Evolutionary conservation across 2,797 vertebrate genomes (phyloP).

Genomic region (Rhinella marina): DNA sequence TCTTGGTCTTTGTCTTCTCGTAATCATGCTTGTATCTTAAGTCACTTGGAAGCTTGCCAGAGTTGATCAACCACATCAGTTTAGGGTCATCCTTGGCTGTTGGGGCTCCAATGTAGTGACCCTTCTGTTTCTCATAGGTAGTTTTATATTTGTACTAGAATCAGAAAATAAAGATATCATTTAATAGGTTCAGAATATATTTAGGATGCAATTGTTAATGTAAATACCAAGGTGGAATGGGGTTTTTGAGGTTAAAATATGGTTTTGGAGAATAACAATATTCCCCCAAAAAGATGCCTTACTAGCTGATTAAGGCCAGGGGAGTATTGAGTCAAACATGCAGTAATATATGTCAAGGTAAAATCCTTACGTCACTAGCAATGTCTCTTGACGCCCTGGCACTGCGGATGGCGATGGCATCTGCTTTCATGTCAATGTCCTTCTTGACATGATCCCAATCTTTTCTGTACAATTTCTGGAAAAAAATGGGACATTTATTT

Average conservation of each 20-base stretch:
- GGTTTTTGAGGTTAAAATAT: too few relatives aligned
- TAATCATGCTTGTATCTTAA: constrained; percentile 76
- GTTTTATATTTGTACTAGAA: constrained; percentile 75
- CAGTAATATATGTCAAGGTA: background rate
- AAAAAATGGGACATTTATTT: background rate
- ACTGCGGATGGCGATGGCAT: constrained; percentile 85
- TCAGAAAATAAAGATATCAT: constrained; percentile 5
- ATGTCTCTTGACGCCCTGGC: constrained; percentile 91
- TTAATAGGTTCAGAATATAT: background rate
- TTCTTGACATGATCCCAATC: constrained; percentile 88
- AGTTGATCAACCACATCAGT: constrained; percentile 70
- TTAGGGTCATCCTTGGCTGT: constrained; percentile 74
- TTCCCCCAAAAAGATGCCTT: background rate
- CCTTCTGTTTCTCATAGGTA: constrained; percentile 72
- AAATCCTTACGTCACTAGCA: constrained; percentile 85
- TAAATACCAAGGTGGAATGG: too few relatives aligned
- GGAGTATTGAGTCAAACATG: background rate
- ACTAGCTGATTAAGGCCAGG: background rate
- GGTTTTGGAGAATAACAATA: too few relatives aligned
- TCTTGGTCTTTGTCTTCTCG: constrained; percentile 76
- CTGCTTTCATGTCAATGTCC: constrained; percentile 85
- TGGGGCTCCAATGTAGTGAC: constrained; percentile 74
- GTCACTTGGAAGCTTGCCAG: constrained; percentile 76
- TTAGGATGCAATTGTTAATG: too few relatives aligned
- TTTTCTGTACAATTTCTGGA: constrained; percentile 88